Evolutionary conservation across 2,797 vertebrate species (phyloP).

Genomic region (Philypnodon macrostomus): DNA sequence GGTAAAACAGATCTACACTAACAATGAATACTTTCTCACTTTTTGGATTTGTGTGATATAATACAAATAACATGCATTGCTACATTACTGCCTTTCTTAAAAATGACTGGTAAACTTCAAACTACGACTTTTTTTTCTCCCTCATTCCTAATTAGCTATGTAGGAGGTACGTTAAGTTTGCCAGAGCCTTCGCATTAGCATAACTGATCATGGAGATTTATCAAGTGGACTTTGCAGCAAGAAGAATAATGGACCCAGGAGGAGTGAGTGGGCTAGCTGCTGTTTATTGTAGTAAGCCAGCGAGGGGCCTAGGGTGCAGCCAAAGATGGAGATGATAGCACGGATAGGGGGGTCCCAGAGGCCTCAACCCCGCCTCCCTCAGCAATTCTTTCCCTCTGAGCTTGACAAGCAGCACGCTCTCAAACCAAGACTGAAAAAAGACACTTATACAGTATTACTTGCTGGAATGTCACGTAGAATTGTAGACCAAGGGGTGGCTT

Average conservation of each 20-base stretch:
- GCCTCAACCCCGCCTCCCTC: slow-evolving; percentile 46
- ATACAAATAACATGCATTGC: no score
- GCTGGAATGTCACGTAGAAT: no score
- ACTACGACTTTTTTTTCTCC: no score
- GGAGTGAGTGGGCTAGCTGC: slow-evolving; percentile 21
- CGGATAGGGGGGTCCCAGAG: slow-evolving; percentile 41
- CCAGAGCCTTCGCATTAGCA: slow-evolving; percentile 42
- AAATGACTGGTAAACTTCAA: no score
- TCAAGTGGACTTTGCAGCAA: slow-evolving; percentile 28
- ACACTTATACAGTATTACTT: no score
- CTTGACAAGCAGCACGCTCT: slow-evolving; percentile 44
- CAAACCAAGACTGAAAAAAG: slow-evolving; percentile 31
- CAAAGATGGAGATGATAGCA: slow-evolving; percentile 29
- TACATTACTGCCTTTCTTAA: no score
- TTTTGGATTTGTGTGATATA: no score
- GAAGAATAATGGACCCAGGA: slow-evolving; percentile 17
- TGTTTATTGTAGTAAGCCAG: slow-evolving; percentile 58
- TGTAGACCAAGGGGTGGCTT: no score
- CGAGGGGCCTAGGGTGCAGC: slow-evolving; percentile 36
- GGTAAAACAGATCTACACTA: no score
- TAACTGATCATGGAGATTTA: slow-evolving; percentile 33
- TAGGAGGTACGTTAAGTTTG: slow-evolving; percentile 37
- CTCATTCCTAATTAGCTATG: slow-evolving; percentile 25
- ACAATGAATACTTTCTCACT: no score
- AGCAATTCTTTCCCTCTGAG: slow-evolving; percentile 51